Percentiles rank a stretch among this genome's conserved stretches.
Evolutionary conservation across 2,797 vertebrate genomes (phyloP).

Genomic region (Nyctibius grandis): DNA sequence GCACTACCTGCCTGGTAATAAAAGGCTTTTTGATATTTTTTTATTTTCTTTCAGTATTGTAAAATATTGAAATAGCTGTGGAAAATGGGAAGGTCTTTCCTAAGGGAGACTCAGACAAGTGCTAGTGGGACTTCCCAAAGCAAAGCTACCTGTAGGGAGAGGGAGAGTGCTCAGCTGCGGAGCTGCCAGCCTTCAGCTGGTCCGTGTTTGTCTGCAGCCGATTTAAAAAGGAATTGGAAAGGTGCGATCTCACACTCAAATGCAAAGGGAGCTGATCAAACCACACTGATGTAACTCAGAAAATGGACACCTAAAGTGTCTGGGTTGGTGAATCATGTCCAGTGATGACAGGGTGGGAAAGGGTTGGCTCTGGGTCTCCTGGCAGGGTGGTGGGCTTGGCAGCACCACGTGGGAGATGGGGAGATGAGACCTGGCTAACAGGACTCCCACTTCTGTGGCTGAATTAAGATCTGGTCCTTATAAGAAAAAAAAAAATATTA

Average conservation of each 20-base stretch:
- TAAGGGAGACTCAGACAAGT: not conserved
- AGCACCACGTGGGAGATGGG: not conserved
- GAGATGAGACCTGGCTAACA: not conserved
- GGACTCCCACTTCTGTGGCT: not conserved
- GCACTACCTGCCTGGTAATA: not conserved
- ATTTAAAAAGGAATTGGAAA: not conserved
- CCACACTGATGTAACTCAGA: not conserved
- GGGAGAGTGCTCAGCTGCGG: not conserved
- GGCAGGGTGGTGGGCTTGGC: not conserved
- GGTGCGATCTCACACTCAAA: not conserved
- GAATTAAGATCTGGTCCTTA: not conserved
- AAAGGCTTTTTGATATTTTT: not conserved
- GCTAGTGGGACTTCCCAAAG: not conserved
- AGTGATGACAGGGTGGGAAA: not conserved
- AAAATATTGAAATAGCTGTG: not conserved
- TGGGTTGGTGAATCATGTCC: fast-evolving
- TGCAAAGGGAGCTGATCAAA: not conserved
- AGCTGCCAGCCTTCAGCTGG: not conserved
- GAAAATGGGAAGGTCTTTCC: not conserved
- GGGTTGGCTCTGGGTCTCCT: not conserved
- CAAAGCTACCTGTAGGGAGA: not conserved
- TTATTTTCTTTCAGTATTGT: not conserved
- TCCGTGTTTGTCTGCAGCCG: not conserved
- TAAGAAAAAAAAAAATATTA: not conserved
- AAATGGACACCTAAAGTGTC: not conserved